These are phyloP conservation scores for Synanthedon andrenaeformis DNA, from an alignment of 2,888 invertebrate genomes.

Conservation along the genomic window DNA sequence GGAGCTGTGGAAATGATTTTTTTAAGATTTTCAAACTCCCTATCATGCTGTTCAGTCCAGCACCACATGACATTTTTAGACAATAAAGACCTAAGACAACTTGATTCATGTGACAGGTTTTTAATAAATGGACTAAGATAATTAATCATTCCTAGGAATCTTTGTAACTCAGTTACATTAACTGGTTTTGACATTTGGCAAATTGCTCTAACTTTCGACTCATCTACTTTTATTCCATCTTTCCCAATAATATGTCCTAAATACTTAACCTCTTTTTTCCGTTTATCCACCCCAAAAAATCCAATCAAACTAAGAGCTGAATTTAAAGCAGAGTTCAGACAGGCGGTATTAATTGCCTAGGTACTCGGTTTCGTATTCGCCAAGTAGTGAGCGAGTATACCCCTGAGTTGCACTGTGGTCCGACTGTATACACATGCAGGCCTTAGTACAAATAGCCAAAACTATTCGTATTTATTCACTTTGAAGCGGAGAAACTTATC, in stretches of 20 bases:
- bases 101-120: slow-evolving; percentile 7
- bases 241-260: slow-evolving; percentile 10
- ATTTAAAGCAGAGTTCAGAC: too few relatives aligned
- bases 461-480: too few relatives aligned
- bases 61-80: slow-evolving; percentile 14
- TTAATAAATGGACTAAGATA: slow-evolving; percentile 9
- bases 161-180: slow-evolving; percentile 8
- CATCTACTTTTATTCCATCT: slow-evolving; percentile 8
- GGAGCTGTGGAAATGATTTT: slow-evolving; percentile 8
- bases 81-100: slow-evolving; percentile 8
- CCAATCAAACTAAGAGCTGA: too few relatives aligned
- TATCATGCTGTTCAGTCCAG: slow-evolving; percentile 17
- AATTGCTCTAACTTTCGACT: slow-evolving; percentile 9
- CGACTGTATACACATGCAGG: too few relatives aligned
- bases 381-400: too few relatives aligned
- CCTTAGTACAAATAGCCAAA: too few relatives aligned
- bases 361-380: too few relatives aligned
- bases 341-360: too few relatives aligned
- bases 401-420: too few relatives aligned
- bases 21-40: slow-evolving; percentile 8
- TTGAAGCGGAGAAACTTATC: too few relatives aligned
- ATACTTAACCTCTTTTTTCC: slow-evolving; percentile 8
- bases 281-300: too few relatives aligned
- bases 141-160: slow-evolving; percentile 13
- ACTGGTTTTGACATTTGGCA: slow-evolving; percentile 8